phyloP scores from a whole-genome alignment of 1,140 invertebrate genomes.

The Leptoteleia sp. region DNA sequence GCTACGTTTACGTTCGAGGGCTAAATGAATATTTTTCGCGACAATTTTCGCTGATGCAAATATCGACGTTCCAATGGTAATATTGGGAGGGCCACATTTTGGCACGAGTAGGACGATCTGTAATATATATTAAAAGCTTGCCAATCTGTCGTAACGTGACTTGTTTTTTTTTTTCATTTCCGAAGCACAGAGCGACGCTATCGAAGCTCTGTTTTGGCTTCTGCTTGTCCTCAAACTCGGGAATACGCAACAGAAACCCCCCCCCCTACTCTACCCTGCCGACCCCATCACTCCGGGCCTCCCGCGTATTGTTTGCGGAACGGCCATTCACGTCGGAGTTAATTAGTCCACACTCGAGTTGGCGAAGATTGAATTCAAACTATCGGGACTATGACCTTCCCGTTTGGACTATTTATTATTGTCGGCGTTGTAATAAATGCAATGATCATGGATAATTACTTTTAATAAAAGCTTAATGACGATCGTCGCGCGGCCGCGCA shows the following conservation, averaged over 20 bases:
- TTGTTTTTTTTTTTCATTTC: conserved; percentile 47
- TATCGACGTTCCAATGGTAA: too few relatives aligned
- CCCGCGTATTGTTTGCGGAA: conserved; percentile 63
- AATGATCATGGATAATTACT: background rate
- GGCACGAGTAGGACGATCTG: background rate
- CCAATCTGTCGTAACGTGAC: conserved; percentile 13
- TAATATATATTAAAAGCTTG: background rate
- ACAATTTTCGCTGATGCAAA: too few relatives aligned
- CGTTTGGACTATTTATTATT: conserved; percentile 52
- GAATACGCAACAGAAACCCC: conserved; percentile 7
- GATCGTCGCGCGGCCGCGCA: too few relatives aligned
- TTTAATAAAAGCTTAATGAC: too few relatives aligned
- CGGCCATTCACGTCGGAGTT: conserved; percentile 71
- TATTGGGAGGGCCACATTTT: too few relatives aligned
- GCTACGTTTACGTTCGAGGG: too few relatives aligned
- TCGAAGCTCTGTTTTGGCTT: conserved; percentile 19
- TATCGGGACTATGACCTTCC: conserved; percentile 28
- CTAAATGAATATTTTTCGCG: too few relatives aligned
- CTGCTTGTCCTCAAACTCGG: conserved; percentile 31
- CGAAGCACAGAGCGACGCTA: conserved; percentile 22
- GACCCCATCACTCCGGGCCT: conserved; percentile 11
- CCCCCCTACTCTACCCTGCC: too few relatives aligned
- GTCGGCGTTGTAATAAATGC: background rate
- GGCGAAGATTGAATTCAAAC: conserved; percentile 75
- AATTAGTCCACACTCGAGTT: conserved; percentile 78